Percentiles rank a stretch among this genome's conserved stretches.
phyloP scores from a whole-genome alignment of 2,888 invertebrate species.

The Anaspis maculata region DNA sequence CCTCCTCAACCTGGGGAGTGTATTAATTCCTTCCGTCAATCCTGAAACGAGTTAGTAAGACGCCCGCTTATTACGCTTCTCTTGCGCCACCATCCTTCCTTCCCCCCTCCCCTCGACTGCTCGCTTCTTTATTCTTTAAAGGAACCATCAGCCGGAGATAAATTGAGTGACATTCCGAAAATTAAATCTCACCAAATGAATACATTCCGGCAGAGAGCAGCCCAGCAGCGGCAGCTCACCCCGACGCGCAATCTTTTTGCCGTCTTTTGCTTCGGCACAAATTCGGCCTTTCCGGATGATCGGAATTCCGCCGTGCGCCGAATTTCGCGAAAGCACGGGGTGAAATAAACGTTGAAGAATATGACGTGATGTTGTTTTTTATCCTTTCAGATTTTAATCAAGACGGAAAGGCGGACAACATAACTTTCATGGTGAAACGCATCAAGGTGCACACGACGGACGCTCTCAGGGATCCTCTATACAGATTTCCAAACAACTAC shows the following conservation, averaged over 20 bases:
- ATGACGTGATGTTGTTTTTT: neutral
- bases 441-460: conserved; percentile 88
- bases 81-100: too few relatives aligned
- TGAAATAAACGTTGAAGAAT: conserved; percentile 1
- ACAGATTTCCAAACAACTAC: conserved; percentile 89
- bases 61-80: too few relatives aligned
- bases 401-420: conserved; percentile 85
- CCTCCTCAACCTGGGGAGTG: too few relatives aligned
- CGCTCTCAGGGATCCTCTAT: conserved; percentile 75
- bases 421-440: conserved; percentile 92
- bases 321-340: conserved; percentile 1
- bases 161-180: conserved; percentile 19
- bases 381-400: conserved; percentile 76
- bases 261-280: too few relatives aligned
- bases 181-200: conserved; percentile 17
- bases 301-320: conserved; percentile 5
- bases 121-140: too few relatives aligned
- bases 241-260: too few relatives aligned
- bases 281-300: too few relatives aligned
- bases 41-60: too few relatives aligned
- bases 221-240: too few relatives aligned
- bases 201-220: conserved; percentile 7
- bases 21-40: too few relatives aligned
- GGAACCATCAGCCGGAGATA: too few relatives aligned
- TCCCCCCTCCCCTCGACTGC: too few relatives aligned